Conservation (phyloP, 2,888 invertebrate genomes). For the Diachrysia chrysitis region DNA sequence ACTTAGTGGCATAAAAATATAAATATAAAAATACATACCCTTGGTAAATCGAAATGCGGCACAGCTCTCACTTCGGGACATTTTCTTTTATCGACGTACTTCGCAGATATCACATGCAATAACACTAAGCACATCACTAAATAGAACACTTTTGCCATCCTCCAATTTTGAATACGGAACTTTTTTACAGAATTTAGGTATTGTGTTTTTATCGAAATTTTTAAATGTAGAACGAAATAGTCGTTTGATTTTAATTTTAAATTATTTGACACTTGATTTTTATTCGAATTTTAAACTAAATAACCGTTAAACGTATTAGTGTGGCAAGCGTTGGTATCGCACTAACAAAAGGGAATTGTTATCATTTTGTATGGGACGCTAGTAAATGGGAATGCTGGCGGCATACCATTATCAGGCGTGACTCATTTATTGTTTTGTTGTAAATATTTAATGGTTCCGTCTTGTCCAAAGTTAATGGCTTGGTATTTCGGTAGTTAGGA, state of each 20-base stretch:
- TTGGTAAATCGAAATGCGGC: constrained; percentile 93
- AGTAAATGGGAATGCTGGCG: constrained; percentile 80
- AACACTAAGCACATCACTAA: constrained; percentile 64
- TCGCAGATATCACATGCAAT: constrained; percentile 59
- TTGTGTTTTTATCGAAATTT: constrained; percentile 14
- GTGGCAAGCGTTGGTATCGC: constrained; percentile 71
- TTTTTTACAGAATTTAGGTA: neutral
- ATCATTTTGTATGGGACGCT: constrained; percentile 85
- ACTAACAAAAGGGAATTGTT: constrained; percentile 86
- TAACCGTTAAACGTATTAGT: constrained; percentile 70
- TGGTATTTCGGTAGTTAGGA: constrained; percentile 27
- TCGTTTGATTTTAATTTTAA: neutral
- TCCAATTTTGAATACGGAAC: constrained; percentile 12
- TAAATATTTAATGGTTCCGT: constrained; percentile 59
- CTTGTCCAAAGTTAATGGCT: constrained; percentile 39
- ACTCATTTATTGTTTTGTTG: constrained; percentile 66
- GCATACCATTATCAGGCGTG: constrained; percentile 85
- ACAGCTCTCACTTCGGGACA: constrained; percentile 94
- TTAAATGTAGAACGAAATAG: neutral
- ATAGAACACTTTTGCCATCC: constrained; percentile 60
- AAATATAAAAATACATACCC: constrained; percentile 81
- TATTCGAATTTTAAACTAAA: constrained; percentile 5
- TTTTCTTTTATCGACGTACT: constrained; percentile 90
- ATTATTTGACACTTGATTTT: constrained; percentile 14
- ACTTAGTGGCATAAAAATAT: neutral